Percentiles rank a stretch among this genome's conserved stretches.
These are phyloP conservation scores for Harmothoe impar DNA, from an alignment of 2,888 invertebrate genomes.

Conservation along the genomic window DNA sequence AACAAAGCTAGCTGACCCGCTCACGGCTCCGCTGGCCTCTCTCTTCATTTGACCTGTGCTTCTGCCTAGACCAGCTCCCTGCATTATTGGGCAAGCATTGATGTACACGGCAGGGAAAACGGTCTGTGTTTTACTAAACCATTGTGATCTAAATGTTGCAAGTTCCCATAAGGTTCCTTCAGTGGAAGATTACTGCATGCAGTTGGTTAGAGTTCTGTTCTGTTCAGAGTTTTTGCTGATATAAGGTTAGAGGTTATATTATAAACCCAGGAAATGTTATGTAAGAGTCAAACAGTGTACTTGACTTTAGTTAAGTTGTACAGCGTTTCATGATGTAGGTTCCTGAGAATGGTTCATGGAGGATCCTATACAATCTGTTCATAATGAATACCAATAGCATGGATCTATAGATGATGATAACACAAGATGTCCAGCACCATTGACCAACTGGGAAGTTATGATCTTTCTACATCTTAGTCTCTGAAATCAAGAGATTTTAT, in stretches of 20 bases:
- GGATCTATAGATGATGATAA: not conserved
- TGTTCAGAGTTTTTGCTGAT: not conserved
- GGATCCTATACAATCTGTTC: not conserved
- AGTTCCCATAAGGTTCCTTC: conserved; percentile 43
- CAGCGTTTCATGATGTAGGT: too few species aligned
- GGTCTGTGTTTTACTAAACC: not conserved
- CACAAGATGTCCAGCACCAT: not conserved
- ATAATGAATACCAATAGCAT: not conserved
- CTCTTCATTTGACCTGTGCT: conserved; percentile 26
- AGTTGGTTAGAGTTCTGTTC: conserved; percentile 20
- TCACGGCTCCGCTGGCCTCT: not conserved
- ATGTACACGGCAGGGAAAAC: conserved; percentile 37
- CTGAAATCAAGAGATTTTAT: not conserved
- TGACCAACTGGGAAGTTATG: conserved; percentile 8
- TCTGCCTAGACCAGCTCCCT: not conserved
- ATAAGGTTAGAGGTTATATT: too few species aligned
- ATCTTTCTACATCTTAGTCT: not conserved
- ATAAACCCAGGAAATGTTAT: not conserved
- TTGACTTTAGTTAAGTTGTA: not conserved
- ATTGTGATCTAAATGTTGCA: conserved; percentile 55
- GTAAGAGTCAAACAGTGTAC: not conserved
- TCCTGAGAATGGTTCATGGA: too few species aligned
- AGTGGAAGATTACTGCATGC: not conserved
- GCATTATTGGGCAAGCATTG: conserved; percentile 6
- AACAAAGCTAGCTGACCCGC: conserved; percentile 50